A percentile compares a stretch with the other conserved stretches of the same genome.
phyloP scores from a whole-genome alignment of 1,140 invertebrate species.

The Nasonia vitripennis region DNA sequence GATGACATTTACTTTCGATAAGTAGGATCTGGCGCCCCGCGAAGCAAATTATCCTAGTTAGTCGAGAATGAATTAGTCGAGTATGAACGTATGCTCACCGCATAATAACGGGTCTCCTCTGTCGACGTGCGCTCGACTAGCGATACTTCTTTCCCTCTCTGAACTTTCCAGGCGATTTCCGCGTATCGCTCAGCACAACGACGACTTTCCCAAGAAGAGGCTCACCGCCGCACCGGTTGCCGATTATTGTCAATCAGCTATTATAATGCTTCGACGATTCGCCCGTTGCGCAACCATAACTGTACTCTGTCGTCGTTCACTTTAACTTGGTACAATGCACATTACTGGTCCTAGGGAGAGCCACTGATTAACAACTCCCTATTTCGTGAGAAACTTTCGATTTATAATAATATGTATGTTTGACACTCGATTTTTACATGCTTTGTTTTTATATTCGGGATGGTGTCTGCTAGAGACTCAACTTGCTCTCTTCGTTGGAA shows the following conservation, averaged over 20 bases:
- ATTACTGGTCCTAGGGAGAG: not conserved
- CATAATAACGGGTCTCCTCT: not conserved
- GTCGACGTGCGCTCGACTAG: not conserved
- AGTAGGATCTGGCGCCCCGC: too few relatives aligned
- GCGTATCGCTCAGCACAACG: not conserved
- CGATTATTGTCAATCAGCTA: conserved; percentile 16
- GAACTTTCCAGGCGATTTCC: not conserved
- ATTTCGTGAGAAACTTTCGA: not conserved
- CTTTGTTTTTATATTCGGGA: too few relatives aligned
- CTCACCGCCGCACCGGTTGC: not conserved
- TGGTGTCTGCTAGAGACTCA: too few relatives aligned
- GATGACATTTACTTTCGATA: too few relatives aligned
- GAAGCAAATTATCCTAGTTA: not conserved
- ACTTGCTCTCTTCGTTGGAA: too few relatives aligned
- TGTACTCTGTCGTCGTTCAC: not conserved
- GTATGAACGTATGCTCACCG: not conserved
- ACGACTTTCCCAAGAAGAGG: conserved; percentile 4
- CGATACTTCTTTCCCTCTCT: not conserved
- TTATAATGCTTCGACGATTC: not conserved
- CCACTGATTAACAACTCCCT: not conserved
- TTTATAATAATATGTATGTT: not conserved
- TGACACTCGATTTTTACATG: not conserved
- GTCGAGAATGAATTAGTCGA: not conserved
- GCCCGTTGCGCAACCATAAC: not conserved
- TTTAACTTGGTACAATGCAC: conserved; percentile 9